Evolutionary conservation across 2,888 invertebrate species (phyloP).

Genomic region (Acleris emargana): DNA sequence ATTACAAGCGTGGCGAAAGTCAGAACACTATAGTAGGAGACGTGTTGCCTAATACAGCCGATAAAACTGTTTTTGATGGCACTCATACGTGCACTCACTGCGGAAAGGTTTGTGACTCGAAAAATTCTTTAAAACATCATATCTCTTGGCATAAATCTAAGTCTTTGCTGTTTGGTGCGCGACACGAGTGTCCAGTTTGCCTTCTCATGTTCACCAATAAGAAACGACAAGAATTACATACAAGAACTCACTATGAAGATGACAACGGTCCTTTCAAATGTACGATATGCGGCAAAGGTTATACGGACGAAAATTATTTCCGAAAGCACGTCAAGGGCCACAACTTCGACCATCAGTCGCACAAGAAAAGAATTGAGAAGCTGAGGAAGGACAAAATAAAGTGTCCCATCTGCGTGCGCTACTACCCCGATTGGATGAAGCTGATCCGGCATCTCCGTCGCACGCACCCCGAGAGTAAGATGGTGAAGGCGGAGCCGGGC

Average conservation of each 20-base stretch:
- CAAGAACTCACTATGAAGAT: conserved; percentile 77
- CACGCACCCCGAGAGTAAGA: conserved; percentile 78
- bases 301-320: conserved; percentile 77
- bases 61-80: conserved; percentile 56
- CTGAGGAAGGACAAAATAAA: conserved; percentile 72
- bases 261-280: conserved; percentile 80
- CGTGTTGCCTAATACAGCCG: conserved; percentile 47
- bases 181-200: conserved; percentile 78
- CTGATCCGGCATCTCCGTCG: conserved; percentile 74
- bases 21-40: conserved; percentile 67
- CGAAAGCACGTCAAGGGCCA: conserved; percentile 80
- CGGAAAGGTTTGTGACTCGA: conserved; percentile 73
- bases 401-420: conserved; percentile 74
- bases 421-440: conserved; percentile 69
- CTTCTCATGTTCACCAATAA: conserved; percentile 76
- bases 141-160: conserved; percentile 75
- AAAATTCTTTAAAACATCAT: conserved; percentile 73
- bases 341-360: conserved; percentile 73
- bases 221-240: conserved; percentile 72
- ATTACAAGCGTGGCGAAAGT: conserved; percentile 74
- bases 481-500: conserved; percentile 79
- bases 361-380: conserved; percentile 69
- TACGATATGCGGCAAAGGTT: conserved; percentile 78
- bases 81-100: conserved; percentile 72
- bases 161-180: conserved; percentile 66